Evolutionary conservation across 2,797 vertebrate species (phyloP), one percentile per base, ranked within the genome.

Genomic region (Helostoma temminkii): DNA sequence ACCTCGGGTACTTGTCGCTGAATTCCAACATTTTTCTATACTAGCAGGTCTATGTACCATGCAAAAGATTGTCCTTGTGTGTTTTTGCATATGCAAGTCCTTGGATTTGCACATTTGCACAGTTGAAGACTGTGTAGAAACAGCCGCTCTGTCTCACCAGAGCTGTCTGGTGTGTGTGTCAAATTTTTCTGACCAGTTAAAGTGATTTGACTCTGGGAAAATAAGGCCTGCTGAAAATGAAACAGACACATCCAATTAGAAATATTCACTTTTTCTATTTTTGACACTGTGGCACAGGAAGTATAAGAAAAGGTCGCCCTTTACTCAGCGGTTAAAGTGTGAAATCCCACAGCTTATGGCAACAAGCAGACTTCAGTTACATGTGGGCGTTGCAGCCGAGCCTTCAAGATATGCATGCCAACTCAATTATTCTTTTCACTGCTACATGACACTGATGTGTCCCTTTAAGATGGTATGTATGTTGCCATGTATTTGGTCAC

Each of bases 251-350:
- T 89, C 80, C 74, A 84, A 88, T 92, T 79, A 87, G 73, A 88
- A 82, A 84, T 74, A 79, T 89, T 91, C 77, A 58, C 62, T 70
- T 78, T 71, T 75, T 87, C 84, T 82, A 83, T 83, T 89, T 92
- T 76, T 89, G 88, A 89, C 71, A 79, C 71, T 2, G 18, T 61
- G 49, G 43, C 67, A 80, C 79, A 88, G 80, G 75, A 89, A 86
- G 71, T 75, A 82, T 85, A 80, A 78, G 73, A 85, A 80, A 87
- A 89, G 80, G 85, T 86, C 77, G 83, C 69, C 88, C 84, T 91
- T 91, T 88, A 87, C 84, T 88, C 64, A 18, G 77, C 66, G 83
- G 88, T 90, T 88, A 60, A 86, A 84, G 83, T 90, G 89, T 88
- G 83, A 89, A 87, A 86, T 88, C 86, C 68, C 71, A 66, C 81